Evolutionary conservation across 2,888 invertebrate genomes (phyloP), one percentile per base, ranked within the genome.

Genomic region (Sinhomidia bicolor): DNA sequence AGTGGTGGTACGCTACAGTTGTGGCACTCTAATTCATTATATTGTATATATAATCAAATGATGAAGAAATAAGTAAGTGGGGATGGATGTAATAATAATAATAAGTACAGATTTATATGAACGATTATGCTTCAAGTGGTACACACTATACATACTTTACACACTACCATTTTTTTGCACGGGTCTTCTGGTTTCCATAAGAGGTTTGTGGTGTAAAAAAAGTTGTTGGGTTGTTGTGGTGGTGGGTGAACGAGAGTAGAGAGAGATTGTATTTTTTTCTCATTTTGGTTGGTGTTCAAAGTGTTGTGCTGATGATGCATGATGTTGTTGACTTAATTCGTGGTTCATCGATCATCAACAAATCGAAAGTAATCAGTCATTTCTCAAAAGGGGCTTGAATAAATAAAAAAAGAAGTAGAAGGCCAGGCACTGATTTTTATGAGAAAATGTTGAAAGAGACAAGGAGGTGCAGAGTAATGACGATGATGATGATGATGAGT

Each of bases 241-340:
- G n/a, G n/a, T n/a, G n/a, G n/a, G n/a, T n/a, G n/a, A n/a, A n/a
- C n/a, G n/a, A n/a, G n/a, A n/a, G n/a, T n/a, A n/a, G n/a, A n/a
- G n/a, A n/a, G n/a, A n/a, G n/a, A n/a, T n/a, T n/a, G n/a, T n/a
- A n/a, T n/a, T n/a, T n/a, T n/a, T n/a, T n/a, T n/a, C n/a, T n/a
- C n/a, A 62, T 62, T 54, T 7, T 17, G 14, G 4, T 2, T 62
- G 14, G 29, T 32, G 29, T 12, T 26, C 7, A 23, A 57, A 57
- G 26, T 74, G 44, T 5, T 71, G 44, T 78, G 78, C 47, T n/a
- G n/a, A n/a, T n/a, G n/a, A n/a, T n/a, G n/a, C n/a, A n/a, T 44
- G 74, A 74, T 47, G 68, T 68, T 86, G 86, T 86, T 86, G 80
- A 86, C 80, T 86, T 86, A 86, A 86, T 80, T 81, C 32, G 86